Evolutionary conservation across 2,113 vertebrate genomes (phyloP).

Genomic region (Quiscalus mexicanus): DNA sequence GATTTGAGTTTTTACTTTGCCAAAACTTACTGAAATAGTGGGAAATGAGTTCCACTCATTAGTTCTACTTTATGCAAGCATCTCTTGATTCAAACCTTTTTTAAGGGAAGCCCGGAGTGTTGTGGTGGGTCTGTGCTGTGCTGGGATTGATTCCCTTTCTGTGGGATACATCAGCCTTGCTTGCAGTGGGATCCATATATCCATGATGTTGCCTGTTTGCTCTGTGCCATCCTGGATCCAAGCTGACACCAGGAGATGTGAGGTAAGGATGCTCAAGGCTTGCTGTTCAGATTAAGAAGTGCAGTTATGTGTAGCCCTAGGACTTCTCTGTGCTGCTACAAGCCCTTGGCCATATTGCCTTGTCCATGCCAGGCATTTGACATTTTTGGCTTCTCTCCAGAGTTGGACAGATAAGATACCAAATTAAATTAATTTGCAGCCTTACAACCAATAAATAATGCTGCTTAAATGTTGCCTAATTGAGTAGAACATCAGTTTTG

Average conservation of each 20-base stretch:
- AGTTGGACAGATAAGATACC: not conserved
- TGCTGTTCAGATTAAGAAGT: not conserved
- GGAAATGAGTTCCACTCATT: not conserved
- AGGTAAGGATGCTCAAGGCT: no score
- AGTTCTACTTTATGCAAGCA: not conserved
- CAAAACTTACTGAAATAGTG: not conserved
- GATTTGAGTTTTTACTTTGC: not conserved
- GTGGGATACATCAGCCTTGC: rapidly evolving
- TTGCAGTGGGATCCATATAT: not conserved
- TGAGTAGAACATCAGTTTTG: not conserved
- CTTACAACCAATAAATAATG: not conserved
- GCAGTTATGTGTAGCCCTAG: not conserved
- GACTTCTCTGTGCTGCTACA: not conserved
- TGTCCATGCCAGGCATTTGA: not conserved
- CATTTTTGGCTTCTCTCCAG: not conserved
- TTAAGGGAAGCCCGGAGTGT: not conserved
- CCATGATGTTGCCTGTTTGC: not conserved
- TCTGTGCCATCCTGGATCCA: not conserved
- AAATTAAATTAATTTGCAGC: not conserved
- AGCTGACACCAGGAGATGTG: not conserved
- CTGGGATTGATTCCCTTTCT: not conserved
- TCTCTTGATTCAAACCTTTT: not conserved
- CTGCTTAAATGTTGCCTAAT: not conserved
- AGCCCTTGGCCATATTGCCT: not conserved
- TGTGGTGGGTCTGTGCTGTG: not conserved